phyloP scores from a whole-genome alignment of 2,113 vertebrate species.

The Datnioides undecimradiatus region DNA sequence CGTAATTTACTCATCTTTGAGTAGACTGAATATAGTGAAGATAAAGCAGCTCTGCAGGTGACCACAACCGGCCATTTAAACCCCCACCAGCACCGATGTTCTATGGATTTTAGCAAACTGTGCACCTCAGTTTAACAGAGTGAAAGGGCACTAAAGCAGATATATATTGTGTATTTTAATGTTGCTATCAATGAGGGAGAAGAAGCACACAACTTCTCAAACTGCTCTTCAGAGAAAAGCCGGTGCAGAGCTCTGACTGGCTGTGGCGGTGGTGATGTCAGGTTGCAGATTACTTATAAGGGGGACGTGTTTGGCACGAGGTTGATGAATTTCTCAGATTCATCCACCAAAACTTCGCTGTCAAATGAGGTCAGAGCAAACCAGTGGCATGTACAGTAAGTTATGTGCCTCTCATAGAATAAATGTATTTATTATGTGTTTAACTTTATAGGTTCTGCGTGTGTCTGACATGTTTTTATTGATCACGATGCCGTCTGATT shows the following conservation, averaged over 20 bases:
- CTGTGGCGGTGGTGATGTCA: constrained; percentile 33
- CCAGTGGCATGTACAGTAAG: constrained; percentile 20
- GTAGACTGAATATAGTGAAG: no score
- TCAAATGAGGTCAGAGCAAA: constrained; percentile 29
- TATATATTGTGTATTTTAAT: neutral
- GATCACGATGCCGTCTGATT: neutral
- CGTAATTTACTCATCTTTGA: no score
- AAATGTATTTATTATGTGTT: neutral
- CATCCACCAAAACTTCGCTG: neutral
- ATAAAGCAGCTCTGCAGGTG: no score
- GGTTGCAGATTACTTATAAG: neutral
- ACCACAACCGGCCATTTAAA: no score
- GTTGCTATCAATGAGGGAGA: neutral
- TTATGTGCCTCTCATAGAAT: neutral
- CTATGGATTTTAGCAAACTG: no score
- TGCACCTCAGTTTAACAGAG: no score
- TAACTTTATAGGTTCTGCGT: neutral
- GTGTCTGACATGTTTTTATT: neutral
- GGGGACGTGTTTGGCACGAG: neutral
- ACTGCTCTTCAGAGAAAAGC: neutral
- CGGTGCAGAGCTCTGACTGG: constrained; percentile 42
- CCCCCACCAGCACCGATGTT: no score
- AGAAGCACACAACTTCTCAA: neutral
- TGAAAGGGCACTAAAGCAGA: neutral
- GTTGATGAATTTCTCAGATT: neutral